phyloP scores from a whole-genome alignment of 2,888 invertebrate species.

The Lithophane ornitopus region DNA sequence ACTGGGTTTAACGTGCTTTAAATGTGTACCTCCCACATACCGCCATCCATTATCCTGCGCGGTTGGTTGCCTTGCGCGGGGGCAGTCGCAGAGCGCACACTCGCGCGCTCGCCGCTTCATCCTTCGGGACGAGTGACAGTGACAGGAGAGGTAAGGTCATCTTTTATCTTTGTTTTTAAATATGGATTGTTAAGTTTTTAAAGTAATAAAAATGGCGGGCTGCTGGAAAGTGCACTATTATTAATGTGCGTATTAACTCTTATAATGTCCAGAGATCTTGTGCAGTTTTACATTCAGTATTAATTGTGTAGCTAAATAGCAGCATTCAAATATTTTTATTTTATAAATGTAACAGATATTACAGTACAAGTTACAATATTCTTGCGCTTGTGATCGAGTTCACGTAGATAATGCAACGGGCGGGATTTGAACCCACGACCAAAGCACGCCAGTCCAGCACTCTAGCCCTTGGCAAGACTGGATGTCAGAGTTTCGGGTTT shows the following conservation, averaged over 20 bases:
- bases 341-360: not conserved
- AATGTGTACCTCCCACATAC: constrained; percentile 61
- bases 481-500: no score
- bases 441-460: not conserved
- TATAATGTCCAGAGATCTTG: not conserved
- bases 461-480: not conserved
- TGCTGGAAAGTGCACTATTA: not conserved
- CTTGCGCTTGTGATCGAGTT: no score
- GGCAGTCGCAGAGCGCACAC: constrained; percentile 77
- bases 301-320: not conserved
- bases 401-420: not conserved
- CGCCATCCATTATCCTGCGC: constrained; percentile 78
- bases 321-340: not conserved
- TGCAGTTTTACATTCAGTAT: not conserved
- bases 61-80: constrained; percentile 65
- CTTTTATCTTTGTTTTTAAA: not conserved
- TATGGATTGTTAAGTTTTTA: no score
- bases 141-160: constrained; percentile 61
- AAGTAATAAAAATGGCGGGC: not conserved
- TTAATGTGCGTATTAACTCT: not conserved
- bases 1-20: constrained; percentile 10
- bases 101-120: constrained; percentile 70
- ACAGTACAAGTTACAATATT: not conserved
- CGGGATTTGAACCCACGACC: not conserved
- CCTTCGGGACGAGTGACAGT: constrained; percentile 60